phyloP scores from a whole-genome alignment of 1,140 invertebrate species.

The Hylyphantes graminicola region DNA sequence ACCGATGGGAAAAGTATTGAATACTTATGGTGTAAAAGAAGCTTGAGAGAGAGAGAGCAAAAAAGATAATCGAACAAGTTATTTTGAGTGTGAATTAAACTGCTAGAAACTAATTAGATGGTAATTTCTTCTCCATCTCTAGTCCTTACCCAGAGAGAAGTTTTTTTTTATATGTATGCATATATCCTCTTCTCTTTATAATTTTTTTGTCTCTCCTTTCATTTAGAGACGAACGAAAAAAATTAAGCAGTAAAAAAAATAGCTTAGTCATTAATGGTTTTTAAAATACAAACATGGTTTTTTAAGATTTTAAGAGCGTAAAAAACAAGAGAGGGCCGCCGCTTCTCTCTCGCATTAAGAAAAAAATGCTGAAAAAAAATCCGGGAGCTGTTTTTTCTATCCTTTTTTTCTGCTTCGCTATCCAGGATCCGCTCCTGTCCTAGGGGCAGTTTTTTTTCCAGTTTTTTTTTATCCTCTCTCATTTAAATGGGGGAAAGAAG shows the following conservation, averaged over 20 bases:
- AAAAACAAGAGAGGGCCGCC: slow-evolving; percentile 50
- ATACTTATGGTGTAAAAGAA: too few species aligned
- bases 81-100: too few species aligned
- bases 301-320: slow-evolving; percentile 61
- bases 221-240: slow-evolving; percentile 53
- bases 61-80: too few species aligned
- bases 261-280: slow-evolving; percentile 61
- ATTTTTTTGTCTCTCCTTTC: slow-evolving; percentile 58
- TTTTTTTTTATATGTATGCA: slow-evolving; percentile 31
- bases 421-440: slow-evolving; percentile 51
- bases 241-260: slow-evolving; percentile 35
- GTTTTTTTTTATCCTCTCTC: slow-evolving; percentile 32
- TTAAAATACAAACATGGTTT: slow-evolving; percentile 61
- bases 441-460: slow-evolving; percentile 45
- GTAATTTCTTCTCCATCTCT: not conserved
- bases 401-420: slow-evolving; percentile 39
- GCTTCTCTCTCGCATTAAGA: slow-evolving; percentile 56
- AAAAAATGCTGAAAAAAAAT: slow-evolving; percentile 39
- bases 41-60: too few species aligned
- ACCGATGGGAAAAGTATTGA: too few species aligned
- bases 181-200: not conserved
- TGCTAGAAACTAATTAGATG: too few species aligned
- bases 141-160: slow-evolving; percentile 14
- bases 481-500: slow-evolving; percentile 26
- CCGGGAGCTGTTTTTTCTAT: slow-evolving; percentile 33